These are phyloP conservation scores for Botia almorhae DNA, from an alignment of 2,797 vertebrate species.

Conservation along the genomic window DNA sequence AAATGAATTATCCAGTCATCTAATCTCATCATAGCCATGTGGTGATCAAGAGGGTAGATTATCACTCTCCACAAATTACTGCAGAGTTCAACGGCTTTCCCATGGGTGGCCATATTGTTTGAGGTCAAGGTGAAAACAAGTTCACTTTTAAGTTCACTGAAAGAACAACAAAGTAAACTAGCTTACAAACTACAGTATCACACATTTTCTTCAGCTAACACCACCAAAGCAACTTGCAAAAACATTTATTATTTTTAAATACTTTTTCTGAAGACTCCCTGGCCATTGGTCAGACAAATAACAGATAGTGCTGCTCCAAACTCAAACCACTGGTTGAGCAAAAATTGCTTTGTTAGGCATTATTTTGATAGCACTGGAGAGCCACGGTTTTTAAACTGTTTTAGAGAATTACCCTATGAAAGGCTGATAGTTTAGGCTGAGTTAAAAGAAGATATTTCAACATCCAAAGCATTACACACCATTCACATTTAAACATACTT, in stretches of 20 bases:
- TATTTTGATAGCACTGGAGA: too few species aligned
- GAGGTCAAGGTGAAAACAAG: conserved; percentile 50
- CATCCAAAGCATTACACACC: background rate
- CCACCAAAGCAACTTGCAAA: too few species aligned
- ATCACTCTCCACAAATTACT: conserved; percentile 50
- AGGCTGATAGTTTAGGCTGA: too few species aligned
- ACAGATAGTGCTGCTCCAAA: background rate
- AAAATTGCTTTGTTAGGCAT: background rate
- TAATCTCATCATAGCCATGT: conserved; percentile 61
- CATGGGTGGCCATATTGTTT: conserved; percentile 32
- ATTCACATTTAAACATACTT: background rate
- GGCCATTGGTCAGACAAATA: background rate
- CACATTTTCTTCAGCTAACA: background rate
- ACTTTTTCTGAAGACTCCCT: background rate
- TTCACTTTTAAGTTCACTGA: background rate
- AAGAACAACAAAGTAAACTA: conserved; percentile 8
- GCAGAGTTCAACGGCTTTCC: conserved; percentile 46
- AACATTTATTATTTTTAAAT: background rate
- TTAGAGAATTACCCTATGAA: too few species aligned
- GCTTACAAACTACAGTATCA: background rate
- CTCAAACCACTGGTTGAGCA: background rate
- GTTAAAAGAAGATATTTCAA: background rate
- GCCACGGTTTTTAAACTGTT: too few species aligned
- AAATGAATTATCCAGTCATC: conserved; percentile 63
- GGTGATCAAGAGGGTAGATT: conserved; percentile 63